These are phyloP conservation scores for Gymnocheta viridis DNA, from an alignment of 2,888 invertebrate genomes.

Conservation along the genomic window DNA sequence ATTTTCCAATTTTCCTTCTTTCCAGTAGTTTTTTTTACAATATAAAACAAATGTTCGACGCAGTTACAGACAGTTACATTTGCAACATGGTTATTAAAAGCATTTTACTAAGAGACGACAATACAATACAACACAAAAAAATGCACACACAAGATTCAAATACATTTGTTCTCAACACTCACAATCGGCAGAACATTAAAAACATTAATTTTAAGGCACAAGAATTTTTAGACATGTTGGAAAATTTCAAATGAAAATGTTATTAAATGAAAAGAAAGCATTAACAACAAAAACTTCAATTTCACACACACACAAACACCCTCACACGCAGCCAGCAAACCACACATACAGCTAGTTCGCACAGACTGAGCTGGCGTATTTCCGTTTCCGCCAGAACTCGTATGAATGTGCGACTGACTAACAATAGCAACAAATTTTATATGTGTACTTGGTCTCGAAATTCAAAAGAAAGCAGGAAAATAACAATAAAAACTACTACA, in stretches of 20 bases:
- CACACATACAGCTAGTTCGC: neutral
- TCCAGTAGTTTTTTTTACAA: neutral
- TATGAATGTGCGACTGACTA: slow-evolving; percentile 1
- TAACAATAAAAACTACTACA: slow-evolving; percentile 18
- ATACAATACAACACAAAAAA: neutral
- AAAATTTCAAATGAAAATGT: slow-evolving; percentile 56
- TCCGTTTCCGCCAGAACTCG: slow-evolving; percentile 59
- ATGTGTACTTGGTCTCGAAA: neutral
- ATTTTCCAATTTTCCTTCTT: slow-evolving; percentile 9
- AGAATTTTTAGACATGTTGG: slow-evolving; percentile 52
- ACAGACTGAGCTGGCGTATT: slow-evolving; percentile 58
- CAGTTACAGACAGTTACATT: slow-evolving; percentile 71
- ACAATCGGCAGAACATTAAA: slow-evolving; percentile 26
- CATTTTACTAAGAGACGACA: slow-evolving; percentile 61
- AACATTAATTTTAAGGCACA: slow-evolving; percentile 51
- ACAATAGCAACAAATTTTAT: slow-evolving; percentile 35
- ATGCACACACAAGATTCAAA: slow-evolving; percentile 22
- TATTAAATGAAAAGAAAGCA: slow-evolving; percentile 57
- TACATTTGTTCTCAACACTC: slow-evolving; percentile 62
- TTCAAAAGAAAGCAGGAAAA: slow-evolving; percentile 28
- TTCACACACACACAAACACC: neutral
- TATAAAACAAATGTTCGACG: slow-evolving; percentile 64
- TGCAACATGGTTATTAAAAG: slow-evolving; percentile 73
- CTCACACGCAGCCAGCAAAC: neutral
- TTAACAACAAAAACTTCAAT: slow-evolving; percentile 12